Evolutionary conservation across 2,797 vertebrate genomes (phyloP).

Genomic region (Ctenopoma multispine): DNA sequence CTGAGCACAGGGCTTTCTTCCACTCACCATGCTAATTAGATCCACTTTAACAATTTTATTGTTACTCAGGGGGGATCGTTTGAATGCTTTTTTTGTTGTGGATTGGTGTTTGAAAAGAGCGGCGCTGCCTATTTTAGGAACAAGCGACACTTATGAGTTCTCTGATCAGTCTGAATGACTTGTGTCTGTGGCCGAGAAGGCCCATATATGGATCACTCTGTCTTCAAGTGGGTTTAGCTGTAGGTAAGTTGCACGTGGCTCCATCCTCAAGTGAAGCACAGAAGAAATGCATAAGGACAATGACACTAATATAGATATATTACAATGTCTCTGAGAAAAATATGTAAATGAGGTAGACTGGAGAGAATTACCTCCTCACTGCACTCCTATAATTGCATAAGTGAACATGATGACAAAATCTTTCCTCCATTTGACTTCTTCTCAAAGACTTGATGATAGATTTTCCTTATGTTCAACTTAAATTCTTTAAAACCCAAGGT

Average conservation of each 20-base stretch:
- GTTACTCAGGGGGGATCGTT: constrained; percentile 67
- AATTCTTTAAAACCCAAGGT: constrained; percentile 11
- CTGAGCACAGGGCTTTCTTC: constrained; percentile 60
- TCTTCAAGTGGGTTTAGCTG: constrained; percentile 50
- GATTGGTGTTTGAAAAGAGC: constrained; percentile 68
- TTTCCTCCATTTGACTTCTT: constrained; percentile 28
- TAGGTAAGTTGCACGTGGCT: constrained; percentile 40
- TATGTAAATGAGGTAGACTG: constrained; percentile 54
- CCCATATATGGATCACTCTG: constrained; percentile 38
- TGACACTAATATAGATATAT: constrained; percentile 79
- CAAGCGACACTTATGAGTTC: constrained; percentile 21
- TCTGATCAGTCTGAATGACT: constrained; percentile 50
- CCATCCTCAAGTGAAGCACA: constrained; percentile 49
- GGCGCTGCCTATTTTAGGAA: constrained; percentile 47
- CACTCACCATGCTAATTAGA: constrained; percentile 75
- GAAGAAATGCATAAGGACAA: constrained; percentile 45
- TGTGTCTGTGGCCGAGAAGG: constrained; percentile 47
- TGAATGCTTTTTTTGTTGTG: constrained; percentile 52
- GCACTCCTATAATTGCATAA: constrained; percentile 35
- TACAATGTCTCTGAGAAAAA: constrained; percentile 53
- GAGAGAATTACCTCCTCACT: constrained; percentile 39
- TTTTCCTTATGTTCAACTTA: constrained; percentile 31
- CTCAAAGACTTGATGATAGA: constrained; percentile 22
- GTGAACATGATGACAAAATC: constrained; percentile 32
- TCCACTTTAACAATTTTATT: constrained; percentile 72